Conservation (phyloP, 2,113 vertebrate species). For the Poecilia latipinna region DNA sequence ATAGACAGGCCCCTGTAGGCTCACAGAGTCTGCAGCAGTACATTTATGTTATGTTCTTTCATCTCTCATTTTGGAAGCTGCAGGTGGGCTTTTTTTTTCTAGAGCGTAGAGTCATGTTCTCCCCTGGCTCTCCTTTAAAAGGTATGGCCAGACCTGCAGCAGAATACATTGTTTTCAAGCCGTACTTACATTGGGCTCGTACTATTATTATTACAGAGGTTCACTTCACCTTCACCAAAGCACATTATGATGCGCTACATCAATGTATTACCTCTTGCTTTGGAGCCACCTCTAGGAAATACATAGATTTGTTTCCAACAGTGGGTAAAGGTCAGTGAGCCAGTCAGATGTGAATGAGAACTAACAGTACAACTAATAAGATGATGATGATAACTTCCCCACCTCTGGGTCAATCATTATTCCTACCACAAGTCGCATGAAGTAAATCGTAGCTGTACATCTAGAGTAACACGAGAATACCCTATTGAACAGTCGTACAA, state of each 20-base stretch:
- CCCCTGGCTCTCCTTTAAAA: slow-evolving; percentile 9
- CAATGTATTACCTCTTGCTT: slow-evolving; percentile 35
- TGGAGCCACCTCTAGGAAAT: slow-evolving; percentile 15
- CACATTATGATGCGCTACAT: slow-evolving; percentile 39
- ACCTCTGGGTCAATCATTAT: slow-evolving; percentile 7
- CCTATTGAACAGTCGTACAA: too few relatives aligned
- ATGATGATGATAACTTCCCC: slow-evolving; percentile 24
- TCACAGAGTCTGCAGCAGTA: slow-evolving; percentile 57
- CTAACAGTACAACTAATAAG: slow-evolving; percentile 25
- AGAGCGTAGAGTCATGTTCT: slow-evolving; percentile 22
- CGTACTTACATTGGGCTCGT: slow-evolving; percentile 37
- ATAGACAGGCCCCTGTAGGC: slow-evolving; percentile 62
- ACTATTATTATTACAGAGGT: slow-evolving; percentile 18
- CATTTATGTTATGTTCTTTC: slow-evolving; percentile 49
- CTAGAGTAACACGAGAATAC: too few relatives aligned
- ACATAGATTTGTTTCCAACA: slow-evolving; percentile 33
- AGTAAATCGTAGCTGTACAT: too few relatives aligned
- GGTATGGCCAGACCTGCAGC: slow-evolving; percentile 19
- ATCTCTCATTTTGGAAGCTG: slow-evolving; percentile 62
- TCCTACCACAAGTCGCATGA: not conserved
- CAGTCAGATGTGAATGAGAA: slow-evolving; percentile 17
- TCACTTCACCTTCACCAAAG: slow-evolving; percentile 48
- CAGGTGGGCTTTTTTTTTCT: slow-evolving; percentile 56
- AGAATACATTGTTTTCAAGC: slow-evolving; percentile 24
- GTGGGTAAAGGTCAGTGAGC: slow-evolving; percentile 47